A percentile compares a stretch with the other conserved stretches of the same genome.
Conservation (phyloP, 2,888 invertebrate genomes). For the Melanargia galathea region DNA sequence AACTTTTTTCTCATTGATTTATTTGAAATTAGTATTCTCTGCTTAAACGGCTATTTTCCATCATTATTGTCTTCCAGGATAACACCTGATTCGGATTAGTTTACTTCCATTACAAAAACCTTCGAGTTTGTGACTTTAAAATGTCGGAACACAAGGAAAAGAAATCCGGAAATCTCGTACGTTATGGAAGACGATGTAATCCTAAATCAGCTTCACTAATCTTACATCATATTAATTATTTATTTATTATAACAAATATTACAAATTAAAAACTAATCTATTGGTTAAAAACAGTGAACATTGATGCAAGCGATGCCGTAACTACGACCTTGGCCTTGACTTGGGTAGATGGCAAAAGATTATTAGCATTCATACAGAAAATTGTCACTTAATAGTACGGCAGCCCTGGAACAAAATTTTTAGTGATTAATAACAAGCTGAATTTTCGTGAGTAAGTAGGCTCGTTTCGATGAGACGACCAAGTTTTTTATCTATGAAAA, state of each 20-base stretch:
- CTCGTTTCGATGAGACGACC: no score
- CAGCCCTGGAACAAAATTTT: no score
- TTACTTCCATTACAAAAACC: conserved; percentile 41
- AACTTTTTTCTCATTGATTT: conserved; percentile 68
- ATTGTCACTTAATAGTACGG: no score
- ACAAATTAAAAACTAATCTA: conserved; percentile 32
- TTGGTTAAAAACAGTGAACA: conserved; percentile 28
- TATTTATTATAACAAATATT: conserved; percentile 37
- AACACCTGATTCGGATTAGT: conserved; percentile 60
- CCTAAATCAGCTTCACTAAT: conserved; percentile 43
- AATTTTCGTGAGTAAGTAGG: no score
- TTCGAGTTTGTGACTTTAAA: conserved; percentile 31
- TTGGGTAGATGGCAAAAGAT: no score
- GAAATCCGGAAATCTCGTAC: conserved; percentile 63
- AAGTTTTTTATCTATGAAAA: no score
- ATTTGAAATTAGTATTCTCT: conserved; percentile 73
- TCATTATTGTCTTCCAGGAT: conserved; percentile 81
- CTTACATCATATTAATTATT: conserved; percentile 29
- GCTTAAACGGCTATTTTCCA: conserved; percentile 74
- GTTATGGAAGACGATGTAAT: conserved; percentile 76
- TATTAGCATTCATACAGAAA: no score
- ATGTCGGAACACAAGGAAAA: conserved; percentile 59
- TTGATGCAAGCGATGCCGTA: not conserved
- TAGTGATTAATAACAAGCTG: no score
- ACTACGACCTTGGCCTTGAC: not conserved